Conservation (phyloP, 2,797 vertebrate genomes). For the Malacoctenus gilli region DNA sequence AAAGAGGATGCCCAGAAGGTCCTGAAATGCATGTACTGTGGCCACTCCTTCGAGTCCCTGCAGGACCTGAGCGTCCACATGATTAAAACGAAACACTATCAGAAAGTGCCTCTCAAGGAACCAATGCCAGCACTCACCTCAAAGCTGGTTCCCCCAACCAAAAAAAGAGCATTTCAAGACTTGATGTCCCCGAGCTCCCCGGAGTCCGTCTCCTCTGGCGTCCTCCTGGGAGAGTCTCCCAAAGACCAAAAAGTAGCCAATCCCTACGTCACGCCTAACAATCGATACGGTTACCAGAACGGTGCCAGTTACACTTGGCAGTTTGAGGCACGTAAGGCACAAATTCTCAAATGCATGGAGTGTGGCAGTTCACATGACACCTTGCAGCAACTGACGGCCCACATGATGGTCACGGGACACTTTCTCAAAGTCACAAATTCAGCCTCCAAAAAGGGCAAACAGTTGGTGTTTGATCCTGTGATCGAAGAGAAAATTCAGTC, state of each 20-base stretch:
- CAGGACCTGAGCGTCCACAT: slow-evolving; percentile 99
- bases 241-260: slow-evolving; percentile 94
- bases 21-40: slow-evolving; percentile 99
- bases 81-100: slow-evolving; percentile 99
- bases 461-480: slow-evolving; percentile 92
- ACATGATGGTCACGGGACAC: slow-evolving; percentile 99
- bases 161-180: slow-evolving; percentile 94
- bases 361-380: slow-evolving; percentile 98
- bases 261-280: slow-evolving; percentile 97
- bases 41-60: slow-evolving; percentile 97
- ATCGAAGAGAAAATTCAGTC: slow-evolving; percentile 97
- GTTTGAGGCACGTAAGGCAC: slow-evolving; percentile 97
- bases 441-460: slow-evolving; percentile 98
- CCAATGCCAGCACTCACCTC: slow-evolving; percentile 93
- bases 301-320: slow-evolving; percentile 99
- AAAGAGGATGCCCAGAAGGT: slow-evolving; percentile 99
- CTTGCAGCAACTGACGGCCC: slow-evolving; percentile 96
- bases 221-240: slow-evolving; percentile 82
- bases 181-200: slow-evolving; percentile 92
- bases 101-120: slow-evolving; percentile 99
- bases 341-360: slow-evolving; percentile 99
- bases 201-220: slow-evolving; percentile 84
- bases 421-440: slow-evolving; percentile 98
- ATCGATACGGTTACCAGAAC: slow-evolving; percentile 98
- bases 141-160: slow-evolving; percentile 94